These are phyloP conservation scores for Bryconaethiops microstoma DNA, from an alignment of 2,797 vertebrate genomes.

Conservation along the genomic window DNA sequence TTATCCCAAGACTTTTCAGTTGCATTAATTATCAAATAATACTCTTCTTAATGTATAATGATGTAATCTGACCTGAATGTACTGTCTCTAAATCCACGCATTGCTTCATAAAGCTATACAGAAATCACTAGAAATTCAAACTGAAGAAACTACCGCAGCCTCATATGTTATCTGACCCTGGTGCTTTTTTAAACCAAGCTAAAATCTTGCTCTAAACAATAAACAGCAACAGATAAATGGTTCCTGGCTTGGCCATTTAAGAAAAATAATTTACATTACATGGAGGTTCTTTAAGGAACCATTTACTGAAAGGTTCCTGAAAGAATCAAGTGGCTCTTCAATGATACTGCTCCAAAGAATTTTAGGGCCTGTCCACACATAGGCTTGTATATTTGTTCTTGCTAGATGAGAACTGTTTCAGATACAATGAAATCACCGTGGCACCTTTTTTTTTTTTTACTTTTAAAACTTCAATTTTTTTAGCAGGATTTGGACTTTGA, in stretches of 20 bases:
- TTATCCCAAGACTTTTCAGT: background rate
- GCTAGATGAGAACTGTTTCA: too few species aligned
- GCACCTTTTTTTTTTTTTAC: too few species aligned
- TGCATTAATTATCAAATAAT: background rate
- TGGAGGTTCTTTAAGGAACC: background rate
- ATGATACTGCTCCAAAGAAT: too few species aligned
- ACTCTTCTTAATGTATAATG: background rate
- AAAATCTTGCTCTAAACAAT: too few species aligned
- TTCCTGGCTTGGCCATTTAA: background rate
- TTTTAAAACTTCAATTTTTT: too few species aligned
- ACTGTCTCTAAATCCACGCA: background rate
- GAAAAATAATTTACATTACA: background rate
- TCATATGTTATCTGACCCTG: too few species aligned
- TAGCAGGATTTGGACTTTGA: too few species aligned
- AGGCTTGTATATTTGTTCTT: too few species aligned
- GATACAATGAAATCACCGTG: too few species aligned
- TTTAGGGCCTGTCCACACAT: too few species aligned
- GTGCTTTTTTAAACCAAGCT: too few species aligned
- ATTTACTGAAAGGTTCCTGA: background rate
- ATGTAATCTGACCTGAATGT: background rate
- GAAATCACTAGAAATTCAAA: background rate
- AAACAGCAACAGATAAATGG: background rate
- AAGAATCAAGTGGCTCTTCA: background rate
- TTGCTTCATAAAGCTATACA: background rate
- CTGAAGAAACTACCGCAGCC: background rate